A percentile compares a stretch with the other conserved stretches of the same genome.
Conservation (phyloP, 2,888 invertebrate species). For the Rotaria sp. region DNA sequence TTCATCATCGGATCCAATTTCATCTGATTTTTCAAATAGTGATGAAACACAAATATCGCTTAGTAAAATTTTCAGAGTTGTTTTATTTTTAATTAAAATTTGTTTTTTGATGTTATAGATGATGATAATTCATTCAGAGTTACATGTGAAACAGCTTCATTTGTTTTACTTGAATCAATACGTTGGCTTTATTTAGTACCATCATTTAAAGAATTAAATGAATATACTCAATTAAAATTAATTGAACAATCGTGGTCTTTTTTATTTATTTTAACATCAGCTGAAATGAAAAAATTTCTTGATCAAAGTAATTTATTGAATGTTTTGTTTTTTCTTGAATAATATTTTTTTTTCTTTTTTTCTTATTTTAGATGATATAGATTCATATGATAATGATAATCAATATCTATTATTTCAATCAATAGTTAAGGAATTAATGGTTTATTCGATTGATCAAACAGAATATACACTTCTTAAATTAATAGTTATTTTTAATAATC, state of each 20-base stretch:
- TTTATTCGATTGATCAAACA: not conserved
- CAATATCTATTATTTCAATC: not conserved
- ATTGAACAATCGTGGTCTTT: not conserved
- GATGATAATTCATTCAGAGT: not conserved
- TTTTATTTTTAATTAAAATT: no score
- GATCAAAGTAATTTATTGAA: not conserved
- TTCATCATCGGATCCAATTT: not conserved
- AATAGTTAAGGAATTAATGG: not conserved
- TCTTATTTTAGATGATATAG: not conserved
- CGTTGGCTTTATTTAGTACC: not conserved
- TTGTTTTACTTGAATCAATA: not conserved
- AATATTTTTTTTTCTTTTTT: not conserved
- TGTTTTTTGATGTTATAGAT: not conserved
- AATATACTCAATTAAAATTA: conserved; percentile 8
- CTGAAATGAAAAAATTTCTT: not conserved
- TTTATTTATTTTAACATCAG: not conserved
- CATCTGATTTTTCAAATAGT: not conserved
- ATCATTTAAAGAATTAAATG: conserved; percentile 6
- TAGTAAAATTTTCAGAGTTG: not conserved
- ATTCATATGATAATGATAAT: not conserved
- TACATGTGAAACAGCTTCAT: not conserved
- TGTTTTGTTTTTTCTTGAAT: not conserved
- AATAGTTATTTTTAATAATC: conserved; percentile 1
- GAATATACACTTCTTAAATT: not conserved
- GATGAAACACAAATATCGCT: not conserved